A percentile compares a stretch with the other conserved stretches of the same genome.
Evolutionary conservation across 2,888 invertebrate species (phyloP).

Genomic region (Acrobasis consociella): DNA sequence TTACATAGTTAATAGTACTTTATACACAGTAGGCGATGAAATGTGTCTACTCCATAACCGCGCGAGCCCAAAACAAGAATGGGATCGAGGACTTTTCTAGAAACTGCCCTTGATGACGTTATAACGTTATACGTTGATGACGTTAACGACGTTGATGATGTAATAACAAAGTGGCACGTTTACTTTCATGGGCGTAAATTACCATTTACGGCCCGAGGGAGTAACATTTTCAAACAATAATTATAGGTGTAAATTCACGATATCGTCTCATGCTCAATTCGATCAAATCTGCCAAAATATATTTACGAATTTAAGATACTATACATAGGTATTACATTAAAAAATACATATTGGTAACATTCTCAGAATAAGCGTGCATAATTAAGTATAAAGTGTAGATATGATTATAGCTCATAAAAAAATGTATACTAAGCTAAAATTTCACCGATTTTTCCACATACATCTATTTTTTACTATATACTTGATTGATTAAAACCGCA

Average conservation of each 20-base stretch:
- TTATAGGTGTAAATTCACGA: no score
- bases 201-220: no score
- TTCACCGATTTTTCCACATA: neutral
- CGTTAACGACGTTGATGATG: no score
- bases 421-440: neutral
- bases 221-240: no score
- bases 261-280: neutral
- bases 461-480: neutral
- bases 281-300: constrained; percentile 1
- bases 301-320: neutral
- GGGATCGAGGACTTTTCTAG: no score
- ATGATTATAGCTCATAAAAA: neutral
- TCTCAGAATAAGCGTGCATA: constrained; percentile 23
- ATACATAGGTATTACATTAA: constrained; percentile 18
- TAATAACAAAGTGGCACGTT: no score
- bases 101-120: no score
- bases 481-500: neutral
- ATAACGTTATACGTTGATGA: no score
- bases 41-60: no score
- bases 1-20: neutral
- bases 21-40: no score
- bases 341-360: constrained; percentile 31
- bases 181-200: no score
- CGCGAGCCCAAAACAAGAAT: no score
- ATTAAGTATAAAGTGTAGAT: constrained; percentile 8